phyloP scores from a whole-genome alignment of 2,797 vertebrate genomes.

The Pseudochirops cupreus region DNA sequence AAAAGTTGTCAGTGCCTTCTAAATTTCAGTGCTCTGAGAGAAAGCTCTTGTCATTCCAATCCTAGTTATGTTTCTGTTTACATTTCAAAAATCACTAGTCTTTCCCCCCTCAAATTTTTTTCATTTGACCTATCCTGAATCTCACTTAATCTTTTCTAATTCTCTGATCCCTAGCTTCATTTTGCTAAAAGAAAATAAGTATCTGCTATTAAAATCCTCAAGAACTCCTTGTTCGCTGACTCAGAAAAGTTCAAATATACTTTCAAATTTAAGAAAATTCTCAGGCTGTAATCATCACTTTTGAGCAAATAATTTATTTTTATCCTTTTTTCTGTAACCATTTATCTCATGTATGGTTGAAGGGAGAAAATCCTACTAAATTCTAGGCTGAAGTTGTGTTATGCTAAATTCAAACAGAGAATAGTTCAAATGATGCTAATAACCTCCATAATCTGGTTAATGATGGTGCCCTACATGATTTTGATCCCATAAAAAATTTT shows the following conservation, averaged over 20 bases:
- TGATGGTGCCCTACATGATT: background rate
- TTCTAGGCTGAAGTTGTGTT: background rate
- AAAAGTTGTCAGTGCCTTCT: background rate
- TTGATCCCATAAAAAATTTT: conserved; percentile 13
- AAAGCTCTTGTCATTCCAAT: background rate
- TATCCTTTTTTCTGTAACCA: background rate
- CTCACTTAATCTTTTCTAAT: background rate
- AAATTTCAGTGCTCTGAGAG: background rate
- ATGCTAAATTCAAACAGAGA: background rate
- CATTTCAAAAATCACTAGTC: background rate
- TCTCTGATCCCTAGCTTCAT: background rate
- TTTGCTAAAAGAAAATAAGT: background rate
- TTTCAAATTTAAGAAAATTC: background rate
- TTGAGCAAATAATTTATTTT: conserved; percentile 7
- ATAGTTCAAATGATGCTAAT: background rate
- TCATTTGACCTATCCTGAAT: background rate
- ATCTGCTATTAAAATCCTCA: background rate
- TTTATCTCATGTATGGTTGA: background rate
- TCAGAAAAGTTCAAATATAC: background rate
- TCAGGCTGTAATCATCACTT: conserved; percentile 19
- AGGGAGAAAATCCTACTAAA: background rate
- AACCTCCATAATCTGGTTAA: background rate
- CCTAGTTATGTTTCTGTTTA: background rate
- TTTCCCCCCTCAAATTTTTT: background rate
- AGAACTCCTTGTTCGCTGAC: background rate